Evolutionary conservation across 2,888 invertebrate genomes (phyloP).

Genomic region (Lithophane socia): DNA sequence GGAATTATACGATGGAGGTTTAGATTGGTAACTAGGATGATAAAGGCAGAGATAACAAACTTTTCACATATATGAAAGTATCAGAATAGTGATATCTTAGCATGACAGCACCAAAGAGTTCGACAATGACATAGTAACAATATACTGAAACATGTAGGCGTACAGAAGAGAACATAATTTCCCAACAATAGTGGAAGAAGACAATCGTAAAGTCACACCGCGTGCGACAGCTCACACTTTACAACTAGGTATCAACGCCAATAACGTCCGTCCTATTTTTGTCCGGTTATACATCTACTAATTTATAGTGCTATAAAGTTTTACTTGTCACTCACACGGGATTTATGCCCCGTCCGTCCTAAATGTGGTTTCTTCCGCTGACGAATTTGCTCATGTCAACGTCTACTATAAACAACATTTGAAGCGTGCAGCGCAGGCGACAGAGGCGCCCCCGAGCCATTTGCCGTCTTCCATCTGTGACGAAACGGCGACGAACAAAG

Average conservation of each 20-base stretch:
- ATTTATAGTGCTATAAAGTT: constrained; percentile 89
- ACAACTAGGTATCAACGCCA: constrained; percentile 83
- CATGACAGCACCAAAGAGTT: neutral
- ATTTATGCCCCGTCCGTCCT: constrained; percentile 87
- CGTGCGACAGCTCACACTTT: constrained; percentile 86
- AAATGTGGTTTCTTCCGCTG: constrained; percentile 89
- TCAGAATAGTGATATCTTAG: neutral
- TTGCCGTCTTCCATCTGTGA: constrained; percentile 83
- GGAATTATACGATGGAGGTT: neutral
- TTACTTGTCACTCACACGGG: constrained; percentile 88
- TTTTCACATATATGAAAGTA: neutral
- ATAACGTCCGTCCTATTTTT: constrained; percentile 84
- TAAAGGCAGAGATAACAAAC: no score
- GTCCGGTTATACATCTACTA: constrained; percentile 83
- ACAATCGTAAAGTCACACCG: constrained; percentile 79
- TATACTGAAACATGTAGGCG: constrained; percentile 34
- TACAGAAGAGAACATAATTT: constrained; percentile 49
- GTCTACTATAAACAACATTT: constrained; percentile 76
- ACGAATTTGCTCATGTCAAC: constrained; percentile 89
- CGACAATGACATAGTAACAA: constrained; percentile 19
- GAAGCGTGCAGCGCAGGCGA: constrained; percentile 79
- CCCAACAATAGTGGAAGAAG: constrained; percentile 67
- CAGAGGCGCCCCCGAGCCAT: constrained; percentile 81
- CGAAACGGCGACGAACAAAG: constrained; percentile 80
- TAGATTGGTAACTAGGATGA: neutral